phyloP scores from a whole-genome alignment of 2,797 vertebrate genomes.

The Carapus acus region DNA sequence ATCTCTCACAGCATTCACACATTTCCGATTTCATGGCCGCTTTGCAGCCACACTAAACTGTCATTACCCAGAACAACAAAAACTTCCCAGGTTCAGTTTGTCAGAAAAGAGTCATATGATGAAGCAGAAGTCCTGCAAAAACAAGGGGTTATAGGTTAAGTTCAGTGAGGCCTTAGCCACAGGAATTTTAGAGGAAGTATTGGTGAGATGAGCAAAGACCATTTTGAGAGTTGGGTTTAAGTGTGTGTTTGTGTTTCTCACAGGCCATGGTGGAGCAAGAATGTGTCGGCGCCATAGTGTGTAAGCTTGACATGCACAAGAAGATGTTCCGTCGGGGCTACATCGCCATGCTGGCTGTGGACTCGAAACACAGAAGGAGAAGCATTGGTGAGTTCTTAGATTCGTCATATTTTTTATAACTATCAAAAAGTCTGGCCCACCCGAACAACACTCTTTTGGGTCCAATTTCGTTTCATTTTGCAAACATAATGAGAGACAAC shows the following conservation, averaged over 20 bases:
- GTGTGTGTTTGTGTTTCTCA: conserved; percentile 31
- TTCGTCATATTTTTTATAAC: no score
- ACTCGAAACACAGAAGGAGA: conserved; percentile 99
- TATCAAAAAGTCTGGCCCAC: no score
- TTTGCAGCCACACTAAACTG: conserved; percentile 9
- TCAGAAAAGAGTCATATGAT: conserved; percentile 28
- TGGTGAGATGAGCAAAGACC: neutral
- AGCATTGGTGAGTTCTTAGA: conserved; percentile 88
- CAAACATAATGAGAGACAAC: no score
- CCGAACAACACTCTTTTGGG: no score
- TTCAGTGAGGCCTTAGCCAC: conserved; percentile 19
- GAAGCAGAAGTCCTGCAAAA: conserved; percentile 39
- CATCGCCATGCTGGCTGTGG: conserved; percentile 99
- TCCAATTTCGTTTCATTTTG: no score
- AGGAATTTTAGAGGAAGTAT: neutral
- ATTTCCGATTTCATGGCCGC: neutral
- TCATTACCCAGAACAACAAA: conserved; percentile 22
- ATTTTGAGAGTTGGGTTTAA: neutral
- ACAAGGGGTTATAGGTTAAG: conserved; percentile 26
- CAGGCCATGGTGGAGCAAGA: conserved; percentile 99
- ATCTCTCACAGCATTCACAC: no score
- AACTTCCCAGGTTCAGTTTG: conserved; percentile 33
- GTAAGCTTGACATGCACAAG: conserved; percentile 99
- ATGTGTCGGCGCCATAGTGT: conserved; percentile 99
- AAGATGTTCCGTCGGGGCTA: conserved; percentile 99